Percentiles rank a stretch among this genome's conserved stretches.
phyloP scores from a whole-genome alignment of 2,888 invertebrate genomes.

The Andrena fulva region DNA sequence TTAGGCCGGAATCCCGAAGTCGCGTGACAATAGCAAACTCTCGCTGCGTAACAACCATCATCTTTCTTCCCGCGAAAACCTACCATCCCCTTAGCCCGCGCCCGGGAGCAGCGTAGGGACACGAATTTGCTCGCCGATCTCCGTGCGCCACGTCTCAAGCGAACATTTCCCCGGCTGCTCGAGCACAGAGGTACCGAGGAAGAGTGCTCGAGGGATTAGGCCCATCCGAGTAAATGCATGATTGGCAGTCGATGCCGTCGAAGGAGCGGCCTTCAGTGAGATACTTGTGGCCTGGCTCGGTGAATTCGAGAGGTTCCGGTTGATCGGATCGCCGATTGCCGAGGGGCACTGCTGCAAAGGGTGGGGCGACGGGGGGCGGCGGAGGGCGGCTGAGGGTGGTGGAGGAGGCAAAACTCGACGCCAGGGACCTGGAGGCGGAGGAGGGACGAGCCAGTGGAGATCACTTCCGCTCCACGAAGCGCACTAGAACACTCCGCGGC shows the following conservation, averaged over 20 bases:
- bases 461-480: slow-evolving; percentile 75
- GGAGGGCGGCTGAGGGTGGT: slow-evolving; percentile 25
- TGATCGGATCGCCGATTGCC: slow-evolving; percentile 80
- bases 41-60: no score
- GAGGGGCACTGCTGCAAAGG: slow-evolving; percentile 58
- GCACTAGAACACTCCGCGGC: slow-evolving; percentile 68
- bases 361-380: slow-evolving; percentile 29
- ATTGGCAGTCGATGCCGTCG: slow-evolving; percentile 77
- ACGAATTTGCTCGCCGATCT: background rate
- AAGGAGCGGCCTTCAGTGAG: slow-evolving; percentile 77
- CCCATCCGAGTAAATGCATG: slow-evolving; percentile 80
- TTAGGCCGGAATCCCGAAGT: no score
- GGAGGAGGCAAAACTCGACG: slow-evolving; percentile 61
- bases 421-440: slow-evolving; percentile 54
- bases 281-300: slow-evolving; percentile 80
- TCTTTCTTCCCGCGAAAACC: no score
- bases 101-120: background rate
- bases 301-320: slow-evolving; percentile 80
- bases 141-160: slow-evolving; percentile 5
- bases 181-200: slow-evolving; percentile 34
- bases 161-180: slow-evolving; percentile 25
- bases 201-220: slow-evolving; percentile 81
- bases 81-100: no score
- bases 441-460: slow-evolving; percentile 54
- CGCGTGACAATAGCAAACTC: no score